Evolutionary conservation across 2,113 vertebrate species (phyloP), one percentile per base, ranked within the genome.

Genomic region (Connochaetes taurinus): DNA sequence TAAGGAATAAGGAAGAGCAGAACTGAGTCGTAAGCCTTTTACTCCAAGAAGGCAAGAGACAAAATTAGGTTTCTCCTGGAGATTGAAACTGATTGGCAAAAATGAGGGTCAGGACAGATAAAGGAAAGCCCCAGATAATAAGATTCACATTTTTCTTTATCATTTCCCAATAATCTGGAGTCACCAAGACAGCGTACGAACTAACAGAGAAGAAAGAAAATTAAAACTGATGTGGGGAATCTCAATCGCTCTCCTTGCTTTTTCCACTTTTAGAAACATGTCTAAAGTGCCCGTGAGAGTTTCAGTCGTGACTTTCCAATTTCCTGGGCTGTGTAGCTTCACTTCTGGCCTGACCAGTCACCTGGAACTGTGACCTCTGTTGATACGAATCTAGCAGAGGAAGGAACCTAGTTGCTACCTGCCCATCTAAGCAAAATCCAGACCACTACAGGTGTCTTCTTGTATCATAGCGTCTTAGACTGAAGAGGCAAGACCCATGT

Each of bases 51-150:
- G 4, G 58, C 80, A 76, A 25, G 47, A 92, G 92, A 60, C 88
- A 97, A 94, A 97, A 94, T 96, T 90, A 84, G 55, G 53, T 95
- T 95, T 91, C 88, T 86, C 40, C 62, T 78, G 76, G 90, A 93
- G 52, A 96, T 12, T 92, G 7, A 9, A 87, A 84, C 82, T 78
- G 58, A 71, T 94, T 90, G 88, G 53, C 86, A 95, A 91, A 60
- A 93, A 97, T 71, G 87, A 94, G 82, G 6, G 43, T 94, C 25
- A 5, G 4, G 84, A 53, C 27, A 95, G 85, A 94, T 92, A 97
- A 97, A 96, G 60, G 31, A 91, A 97, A 96, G n/a, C 92, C 81
- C 58, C 43, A 82, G 58, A 80, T 92, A 93, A 90, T 96, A 94
- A 88, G 50, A 94, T 58, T 92, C 62, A 52, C 53, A 92, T 62